These are phyloP conservation scores for Carterocephalus palaemon DNA, from an alignment of 2,888 invertebrate species.

Conservation along the genomic window DNA sequence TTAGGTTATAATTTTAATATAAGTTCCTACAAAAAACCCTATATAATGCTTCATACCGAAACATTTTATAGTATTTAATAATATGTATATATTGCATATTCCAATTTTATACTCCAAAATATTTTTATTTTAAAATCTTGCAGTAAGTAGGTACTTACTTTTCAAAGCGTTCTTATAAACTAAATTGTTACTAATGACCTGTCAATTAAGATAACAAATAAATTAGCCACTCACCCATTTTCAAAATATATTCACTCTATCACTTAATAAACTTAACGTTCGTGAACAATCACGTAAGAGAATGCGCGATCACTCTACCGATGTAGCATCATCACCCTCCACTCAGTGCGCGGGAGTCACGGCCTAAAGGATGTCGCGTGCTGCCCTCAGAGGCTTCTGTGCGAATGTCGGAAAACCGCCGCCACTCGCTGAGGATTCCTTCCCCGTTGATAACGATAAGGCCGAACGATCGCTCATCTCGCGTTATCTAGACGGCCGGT, in stretches of 20 bases:
- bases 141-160: too few relatives aligned
- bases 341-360: constrained; percentile 42
- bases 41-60: too few relatives aligned
- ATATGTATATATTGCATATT: too few relatives aligned
- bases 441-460: constrained; percentile 73
- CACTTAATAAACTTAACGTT: constrained; percentile 59
- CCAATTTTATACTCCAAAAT: too few relatives aligned
- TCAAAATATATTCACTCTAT: constrained; percentile 54
- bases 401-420: constrained; percentile 66
- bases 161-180: too few relatives aligned
- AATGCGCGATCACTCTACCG: constrained; percentile 53
- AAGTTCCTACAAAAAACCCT: too few relatives aligned
- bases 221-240: constrained; percentile 59
- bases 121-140: too few relatives aligned
- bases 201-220: too few relatives aligned
- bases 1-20: too few relatives aligned
- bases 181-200: too few relatives aligned
- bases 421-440: constrained; percentile 63
- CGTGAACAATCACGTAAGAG: constrained; percentile 58
- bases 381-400: constrained; percentile 69
- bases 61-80: too few relatives aligned
- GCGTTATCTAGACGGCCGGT: constrained; percentile 58
- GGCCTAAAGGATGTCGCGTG: constrained; percentile 70
- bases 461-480: constrained; percentile 67
- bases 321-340: constrained; percentile 67